Conservation (phyloP, 2,888 invertebrate genomes). For the Loripinus fragilis region DNA sequence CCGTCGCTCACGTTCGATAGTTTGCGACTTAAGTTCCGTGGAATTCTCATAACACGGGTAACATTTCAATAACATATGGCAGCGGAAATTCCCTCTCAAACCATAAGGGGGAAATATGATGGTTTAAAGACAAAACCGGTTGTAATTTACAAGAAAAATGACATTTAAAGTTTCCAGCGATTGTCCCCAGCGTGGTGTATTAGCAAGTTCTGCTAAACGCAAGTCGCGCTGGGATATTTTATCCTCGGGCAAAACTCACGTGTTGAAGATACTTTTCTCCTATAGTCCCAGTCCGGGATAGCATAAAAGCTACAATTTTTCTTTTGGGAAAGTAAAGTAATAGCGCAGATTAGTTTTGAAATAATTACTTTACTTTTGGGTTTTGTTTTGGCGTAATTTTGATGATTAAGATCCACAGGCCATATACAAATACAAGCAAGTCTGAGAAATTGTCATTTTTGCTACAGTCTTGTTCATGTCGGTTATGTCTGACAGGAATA, state of each 20-base stretch:
- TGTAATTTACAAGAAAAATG: conserved; percentile 31
- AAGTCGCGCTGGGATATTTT: conserved; percentile 6
- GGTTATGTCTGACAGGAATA: neutral
- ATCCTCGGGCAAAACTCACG: conserved; percentile 17
- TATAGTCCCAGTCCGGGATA: conserved; percentile 5
- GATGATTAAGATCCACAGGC: conserved; percentile 29
- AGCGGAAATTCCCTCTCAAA: conserved; percentile 33
- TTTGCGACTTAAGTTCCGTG: conserved; percentile 53
- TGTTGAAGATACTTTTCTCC: neutral
- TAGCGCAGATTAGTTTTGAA: conserved; percentile 50
- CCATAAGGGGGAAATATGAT: conserved; percentile 24
- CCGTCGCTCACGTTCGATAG: conserved; percentile 54
- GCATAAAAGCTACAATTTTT: conserved; percentile 52
- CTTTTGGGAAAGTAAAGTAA: conserved; percentile 58
- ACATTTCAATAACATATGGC: conserved; percentile 58
- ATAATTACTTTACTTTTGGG: conserved; percentile 58
- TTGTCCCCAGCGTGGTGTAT: conserved; percentile 27
- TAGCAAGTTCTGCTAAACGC: conserved; percentile 27
- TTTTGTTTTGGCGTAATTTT: conserved; percentile 50
- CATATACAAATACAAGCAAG: conserved; percentile 12
- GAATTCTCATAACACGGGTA: conserved; percentile 49
- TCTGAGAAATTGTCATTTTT: neutral
- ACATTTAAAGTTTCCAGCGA: conserved; percentile 37
- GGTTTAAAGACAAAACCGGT: conserved; percentile 19
- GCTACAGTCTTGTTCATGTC: neutral